Evolutionary conservation across 2,113 vertebrate species (phyloP), one percentile per base, ranked within the genome.

Genomic region (Colius striatus): DNA sequence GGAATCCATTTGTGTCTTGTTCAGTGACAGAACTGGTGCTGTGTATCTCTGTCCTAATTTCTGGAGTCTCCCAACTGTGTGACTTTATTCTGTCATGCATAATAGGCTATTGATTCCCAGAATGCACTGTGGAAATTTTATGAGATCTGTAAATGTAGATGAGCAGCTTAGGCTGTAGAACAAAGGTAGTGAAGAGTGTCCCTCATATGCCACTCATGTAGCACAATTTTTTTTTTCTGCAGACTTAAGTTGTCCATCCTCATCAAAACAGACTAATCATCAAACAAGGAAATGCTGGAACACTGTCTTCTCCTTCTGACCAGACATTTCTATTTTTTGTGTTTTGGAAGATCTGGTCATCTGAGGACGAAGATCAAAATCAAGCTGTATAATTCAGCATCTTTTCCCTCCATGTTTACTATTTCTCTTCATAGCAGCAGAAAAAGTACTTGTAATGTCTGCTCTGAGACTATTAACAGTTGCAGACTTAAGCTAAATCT

Each of bases 351-450:
- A 20, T 61, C 29, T 80, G 10, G 3, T 55, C 16, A 47, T 54
- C 18, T 36, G 22, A 70, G 10, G 8, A 71, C 1, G 4, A 75
- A 66, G 16, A n/a, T 27, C 11, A 78, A 88, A 86, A 83, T 61
- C 12, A 50, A 62, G 7, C 5, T 70, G 16, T 50, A 30, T 19
- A 61, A 54, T 83, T 80, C 26, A 17, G 2, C 2, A 27, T 21
- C 0, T n/a, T 71, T 84, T 78, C 21, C 13, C 8, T 55, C n/a
- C 30, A 2, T 0, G 0, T 51, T 86, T 41, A 6, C 4, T 73
- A 29, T 86, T 90, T 32, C 21, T 54, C 13, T 29, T 34, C 18
- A 32, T 2, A 58, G 15, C 30, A 47, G 23, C 48, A 20, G 23
- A 71, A 68, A 68, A 17, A n/a, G 5, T 36, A 50, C 19, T 36